Evolutionary conservation across 2,797 vertebrate species (phyloP), one percentile per base, ranked within the genome.

Genomic region (Holocentrus rufus): DNA sequence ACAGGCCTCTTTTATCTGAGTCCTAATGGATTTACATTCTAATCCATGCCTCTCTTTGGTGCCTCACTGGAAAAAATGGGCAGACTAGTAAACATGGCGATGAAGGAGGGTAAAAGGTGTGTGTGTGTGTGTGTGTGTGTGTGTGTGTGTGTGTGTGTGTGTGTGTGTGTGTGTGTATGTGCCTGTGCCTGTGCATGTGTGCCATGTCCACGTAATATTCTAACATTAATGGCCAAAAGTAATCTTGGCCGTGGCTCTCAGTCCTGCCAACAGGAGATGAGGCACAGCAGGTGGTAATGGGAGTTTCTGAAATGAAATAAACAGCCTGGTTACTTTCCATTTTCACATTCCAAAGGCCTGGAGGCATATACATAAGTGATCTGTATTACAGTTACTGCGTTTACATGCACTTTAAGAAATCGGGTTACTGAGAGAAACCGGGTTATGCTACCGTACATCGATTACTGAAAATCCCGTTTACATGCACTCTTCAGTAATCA

Each of bases 1-100:
- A 91, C 56, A 64, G 66, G 39, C 17, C 52, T 70, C 90, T 90
- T 92, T 92, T 77, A 92, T 91, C 82, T 73, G 46, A 31, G 85
- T 68, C 80, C 82, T 77, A 49, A 69, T 83, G 85, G 83, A 91
- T 92, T 83, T 78, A 83, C 79, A 88, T 88, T 66, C 75, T 88
- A 79, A 89, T 90, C 78, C 57, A 71, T 36, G 53, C 50, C 42
- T 55, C 79, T 76, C 80, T 83, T 72, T 69, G 63, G 79, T 75
- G 76, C 27, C 61, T 56, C 57, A 73, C 77, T 62, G 57, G 39
- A 31, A 74, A 27, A 58, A 66, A 46, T 2, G 7, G 53, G 39
- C 13, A n/a, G 60, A 53, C 31, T 7, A 39, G 58, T 68, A 39
- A 31, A 31, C 30, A 2, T 15, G 59, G 14, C 9, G 71, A 30